Evolutionary conservation across 2,888 invertebrate species (phyloP), one percentile per base, ranked within the genome.

Genomic region (Cremastobaeus sp.): DNA sequence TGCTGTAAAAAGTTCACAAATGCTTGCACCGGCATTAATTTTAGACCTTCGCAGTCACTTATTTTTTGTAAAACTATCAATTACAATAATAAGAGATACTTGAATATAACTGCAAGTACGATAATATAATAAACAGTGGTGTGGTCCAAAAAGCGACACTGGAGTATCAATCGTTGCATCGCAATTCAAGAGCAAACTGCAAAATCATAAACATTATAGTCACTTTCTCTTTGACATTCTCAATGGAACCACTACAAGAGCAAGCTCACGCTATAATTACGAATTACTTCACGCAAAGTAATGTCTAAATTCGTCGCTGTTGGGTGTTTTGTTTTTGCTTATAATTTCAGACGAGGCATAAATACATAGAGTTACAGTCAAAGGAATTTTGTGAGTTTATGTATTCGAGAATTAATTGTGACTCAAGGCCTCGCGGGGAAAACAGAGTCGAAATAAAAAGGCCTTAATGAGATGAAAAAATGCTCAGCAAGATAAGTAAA

Each of bases 191-290:
- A 14, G n/a, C 34, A 20, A 52, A 11, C 15, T 37, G 37, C 25
- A 35, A 57, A 55, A 34, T 57, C 43, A 45, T 20, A 43, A 48
- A 48, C 60, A 39, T 57, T 28, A 32, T 17, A 39, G 32, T 25
- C 30, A 48, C 48, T 60, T 60, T 60, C 60, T 48, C 60, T 39
- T 30, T 60, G 60, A 25, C 11, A 48, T 43, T 28, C 17, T 48
- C 39, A 48, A 60, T 48, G 32, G 18, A 60, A 37, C 17, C 15
- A 17, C 37, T 15, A n/a, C 15, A 37, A 37, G 37, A 47, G 11
- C 20, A 37, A 28, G 50, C 18, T 32, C 21, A 39, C 15, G 9
- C 2, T 18, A 30, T 50, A 48, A 60, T 48, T 39, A 41, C 34
- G 15, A 39, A 60, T 60, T 30, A 30, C 37, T 50, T 14, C 12